Base-by-base conservation (phyloP, 1,140 invertebrate genomes). In the Helicoverpa armigera region DNA sequence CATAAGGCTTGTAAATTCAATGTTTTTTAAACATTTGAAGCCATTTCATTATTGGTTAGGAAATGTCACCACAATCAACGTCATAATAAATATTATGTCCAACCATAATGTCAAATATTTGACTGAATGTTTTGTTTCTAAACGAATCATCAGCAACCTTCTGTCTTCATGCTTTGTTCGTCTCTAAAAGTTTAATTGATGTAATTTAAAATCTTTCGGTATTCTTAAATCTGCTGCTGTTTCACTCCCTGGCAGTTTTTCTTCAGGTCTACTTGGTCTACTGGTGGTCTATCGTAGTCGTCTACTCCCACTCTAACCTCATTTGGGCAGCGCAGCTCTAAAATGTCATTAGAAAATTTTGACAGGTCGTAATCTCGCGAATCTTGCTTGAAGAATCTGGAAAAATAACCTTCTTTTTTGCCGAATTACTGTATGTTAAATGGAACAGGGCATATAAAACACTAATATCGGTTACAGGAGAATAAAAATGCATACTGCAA, bases 401-500 rank as follows among this genome's bases (percentile, higher is more conserved):
- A 92, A 93, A 89, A 83, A 91, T 91, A 93, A 92, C 91, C 91
- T 92, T 87, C 83, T 76, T 69, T 67, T 78, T 35, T 67, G 50
- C 11, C 18, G 14, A 53, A 85, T 79, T 83, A 80, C 51, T 69
- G 56, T 76, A 79, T 83, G 81, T 76, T 84, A 89, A 88, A 87
- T 87, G 86, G 88, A 86, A 86, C 54, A 60, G 12, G n/a, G 23
- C 43, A 61, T 48, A 58, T 75, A 79, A 85, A 78, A 54, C 13
- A 9, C 16, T 7, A 31, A 61, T 7, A 23, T 23, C n/a, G 16
- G 29, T 51, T 56, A 58, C 3, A 23, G 65, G 16, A 61, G 12
- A 35, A 53, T 35, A 43, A 92, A 89, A 84, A 94, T 94, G 92
- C 92, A 94, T 80, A 91, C 87, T 67, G 89, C 89, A n/a, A 91